These are phyloP conservation scores for Lypha dubia DNA, from an alignment of 2,888 invertebrate genomes.

Conservation along the genomic window DNA sequence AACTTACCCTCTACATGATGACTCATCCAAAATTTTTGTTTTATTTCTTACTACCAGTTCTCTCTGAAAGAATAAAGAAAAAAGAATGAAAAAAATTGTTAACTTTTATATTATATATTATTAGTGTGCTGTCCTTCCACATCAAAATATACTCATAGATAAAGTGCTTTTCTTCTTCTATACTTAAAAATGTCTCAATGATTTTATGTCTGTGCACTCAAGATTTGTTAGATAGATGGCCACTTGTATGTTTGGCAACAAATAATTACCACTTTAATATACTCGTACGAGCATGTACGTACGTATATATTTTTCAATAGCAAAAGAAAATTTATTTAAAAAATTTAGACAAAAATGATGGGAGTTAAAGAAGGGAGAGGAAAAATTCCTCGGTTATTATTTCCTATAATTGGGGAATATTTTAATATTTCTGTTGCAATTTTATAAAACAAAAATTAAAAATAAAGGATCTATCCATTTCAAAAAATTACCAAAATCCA, in stretches of 20 bases:
- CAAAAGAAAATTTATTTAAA: neutral
- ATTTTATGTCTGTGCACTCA: constrained; percentile 43
- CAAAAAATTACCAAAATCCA: too few relatives aligned
- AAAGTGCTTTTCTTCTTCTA: constrained; percentile 19
- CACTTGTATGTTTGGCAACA: constrained; percentile 27
- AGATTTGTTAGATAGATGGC: constrained; percentile 11
- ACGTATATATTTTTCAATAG: neutral
- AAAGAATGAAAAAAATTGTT: constrained; percentile 1
- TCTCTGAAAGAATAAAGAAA: neutral
- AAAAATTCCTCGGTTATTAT: too few relatives aligned
- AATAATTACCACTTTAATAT: constrained; percentile 11
- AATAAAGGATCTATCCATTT: too few relatives aligned
- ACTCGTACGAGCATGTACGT: neutral
- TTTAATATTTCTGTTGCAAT: too few relatives aligned
- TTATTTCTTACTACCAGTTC: neutral
- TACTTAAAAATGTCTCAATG: constrained; percentile 49
- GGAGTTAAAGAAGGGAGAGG: too few relatives aligned
- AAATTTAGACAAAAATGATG: neutral
- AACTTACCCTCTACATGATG: constrained; percentile 37
- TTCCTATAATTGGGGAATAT: too few relatives aligned
- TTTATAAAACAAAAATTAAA: too few relatives aligned
- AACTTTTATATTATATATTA: neutral
- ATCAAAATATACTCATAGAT: constrained; percentile 25
- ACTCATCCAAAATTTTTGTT: constrained; percentile 38
- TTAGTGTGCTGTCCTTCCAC: constrained; percentile 16